Conservation (phyloP, 1,140 invertebrate genomes). For the Scaptomyza graminum region DNA sequence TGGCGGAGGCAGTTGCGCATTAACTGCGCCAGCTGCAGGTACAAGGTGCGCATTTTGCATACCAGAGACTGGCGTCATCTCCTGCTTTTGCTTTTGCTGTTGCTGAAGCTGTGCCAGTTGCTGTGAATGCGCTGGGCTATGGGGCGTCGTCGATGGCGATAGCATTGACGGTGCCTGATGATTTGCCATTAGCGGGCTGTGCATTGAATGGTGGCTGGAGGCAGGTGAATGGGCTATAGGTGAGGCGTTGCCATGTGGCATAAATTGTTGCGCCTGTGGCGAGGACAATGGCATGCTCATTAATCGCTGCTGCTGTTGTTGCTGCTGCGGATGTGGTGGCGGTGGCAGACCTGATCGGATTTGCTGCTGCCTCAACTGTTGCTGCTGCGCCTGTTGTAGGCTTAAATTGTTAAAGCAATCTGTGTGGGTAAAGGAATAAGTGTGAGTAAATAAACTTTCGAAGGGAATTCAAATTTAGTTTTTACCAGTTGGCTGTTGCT, state of each 20-base stretch:
- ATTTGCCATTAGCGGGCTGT: conserved; percentile 74
- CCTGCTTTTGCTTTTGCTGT: conserved; percentile 47
- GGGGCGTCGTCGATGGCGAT: conserved; percentile 53
- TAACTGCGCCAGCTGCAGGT: conserved; percentile 70
- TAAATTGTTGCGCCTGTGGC: conserved; percentile 65
- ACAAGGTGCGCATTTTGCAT: conserved; percentile 59
- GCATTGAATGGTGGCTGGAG: conserved; percentile 81
- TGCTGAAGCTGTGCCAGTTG: conserved; percentile 39
- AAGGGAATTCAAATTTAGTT: neutral
- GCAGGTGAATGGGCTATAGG: conserved; percentile 83
- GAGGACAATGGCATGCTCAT: conserved; percentile 64
- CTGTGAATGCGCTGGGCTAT: conserved; percentile 51
- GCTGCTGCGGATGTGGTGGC: conserved; percentile 78
- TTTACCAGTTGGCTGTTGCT: conserved; percentile 63
- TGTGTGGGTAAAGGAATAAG: conserved; percentile 9
- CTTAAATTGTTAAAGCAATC: conserved; percentile 66
- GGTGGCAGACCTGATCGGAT: conserved; percentile 49
- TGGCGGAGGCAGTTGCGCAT: conserved; percentile 69
- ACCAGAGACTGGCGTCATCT: conserved; percentile 49
- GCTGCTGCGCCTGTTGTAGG: conserved; percentile 57
- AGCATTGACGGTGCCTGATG: conserved; percentile 75
- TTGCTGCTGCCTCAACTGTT: conserved; percentile 60
- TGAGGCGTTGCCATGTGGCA: conserved; percentile 67
- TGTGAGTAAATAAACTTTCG: neutral
- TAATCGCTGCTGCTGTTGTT: conserved; percentile 82